phyloP scores from a whole-genome alignment of 2,113 vertebrate genomes.

The Percina caprodes region DNA sequence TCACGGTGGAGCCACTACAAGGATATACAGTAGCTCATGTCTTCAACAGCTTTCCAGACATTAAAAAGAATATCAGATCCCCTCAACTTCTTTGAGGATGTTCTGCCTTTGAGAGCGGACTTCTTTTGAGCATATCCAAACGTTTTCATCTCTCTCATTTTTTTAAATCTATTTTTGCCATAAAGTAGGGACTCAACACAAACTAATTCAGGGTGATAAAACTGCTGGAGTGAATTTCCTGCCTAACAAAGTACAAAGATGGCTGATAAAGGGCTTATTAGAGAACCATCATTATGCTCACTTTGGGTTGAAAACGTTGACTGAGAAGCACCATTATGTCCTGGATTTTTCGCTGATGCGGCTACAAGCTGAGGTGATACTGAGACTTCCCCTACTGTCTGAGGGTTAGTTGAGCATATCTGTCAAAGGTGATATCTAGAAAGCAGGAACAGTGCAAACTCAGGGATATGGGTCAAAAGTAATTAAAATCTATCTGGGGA shows the following conservation, averaged over 20 bases:
- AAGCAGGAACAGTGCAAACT: conserved; percentile 74
- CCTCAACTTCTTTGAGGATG: conserved; percentile 85
- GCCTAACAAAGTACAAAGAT: conserved; percentile 72
- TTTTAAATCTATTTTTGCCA: conserved; percentile 77
- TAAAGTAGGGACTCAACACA: conserved; percentile 73
- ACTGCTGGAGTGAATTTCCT: conserved; percentile 62
- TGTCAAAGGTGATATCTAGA: conserved; percentile 78
- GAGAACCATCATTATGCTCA: conserved; percentile 73
- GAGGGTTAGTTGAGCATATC: conserved; percentile 72
- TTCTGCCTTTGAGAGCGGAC: conserved; percentile 83
- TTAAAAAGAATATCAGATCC: conserved; percentile 86
- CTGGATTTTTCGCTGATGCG: conserved; percentile 73
- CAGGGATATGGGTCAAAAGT: conserved; percentile 80
- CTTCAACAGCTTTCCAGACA: conserved; percentile 82
- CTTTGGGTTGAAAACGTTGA: conserved; percentile 76
- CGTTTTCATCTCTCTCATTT: conserved; percentile 80
- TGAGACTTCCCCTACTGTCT: conserved; percentile 64
- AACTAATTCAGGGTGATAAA: conserved; percentile 76
- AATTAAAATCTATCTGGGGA: conserved; percentile 78
- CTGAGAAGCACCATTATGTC: conserved; percentile 72
- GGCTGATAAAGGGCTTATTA: conserved; percentile 77
- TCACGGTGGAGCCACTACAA: conserved; percentile 70
- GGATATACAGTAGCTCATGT: conserved; percentile 79
- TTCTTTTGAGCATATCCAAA: conserved; percentile 86
- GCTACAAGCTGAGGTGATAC: conserved; percentile 71